Evolutionary conservation across 2,888 invertebrate species (phyloP).

Genomic region (Andrena hattorfiana): DNA sequence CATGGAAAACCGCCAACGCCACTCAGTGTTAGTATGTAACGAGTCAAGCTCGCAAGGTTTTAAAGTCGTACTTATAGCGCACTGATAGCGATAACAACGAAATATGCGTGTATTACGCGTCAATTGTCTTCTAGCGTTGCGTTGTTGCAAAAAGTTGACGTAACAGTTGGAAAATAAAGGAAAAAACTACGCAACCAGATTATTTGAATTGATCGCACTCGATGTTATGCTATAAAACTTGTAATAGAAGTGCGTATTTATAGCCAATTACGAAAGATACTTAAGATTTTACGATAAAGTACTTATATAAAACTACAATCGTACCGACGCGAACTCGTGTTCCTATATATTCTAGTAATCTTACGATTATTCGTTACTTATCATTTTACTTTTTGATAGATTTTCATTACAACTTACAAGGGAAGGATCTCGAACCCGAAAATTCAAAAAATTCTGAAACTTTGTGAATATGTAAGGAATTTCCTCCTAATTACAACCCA

Average conservation of each 20-base stretch:
- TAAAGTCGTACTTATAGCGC: background rate
- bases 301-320: no score
- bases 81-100: conserved; percentile 3
- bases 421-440: no score
- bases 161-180: conserved; percentile 12
- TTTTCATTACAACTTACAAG: no score
- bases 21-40: background rate
- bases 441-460: no score
- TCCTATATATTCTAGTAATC: no score
- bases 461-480: no score
- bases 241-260: background rate
- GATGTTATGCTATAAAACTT: background rate
- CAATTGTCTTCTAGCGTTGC: conserved; percentile 23
- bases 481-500: no score
- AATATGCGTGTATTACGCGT: background rate
- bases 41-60: background rate
- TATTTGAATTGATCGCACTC: conserved; percentile 19
- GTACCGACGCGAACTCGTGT: no score
- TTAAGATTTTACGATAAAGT: background rate
- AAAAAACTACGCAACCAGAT: conserved; percentile 11
- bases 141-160: conserved; percentile 11
- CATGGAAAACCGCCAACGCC: no score
- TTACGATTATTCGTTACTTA: no score
- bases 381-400: no score
- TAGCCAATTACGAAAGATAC: background rate